These are phyloP conservation scores for Cremastobaeus sp. DNA, from an alignment of 2,888 invertebrate genomes.

Conservation along the genomic window DNA sequence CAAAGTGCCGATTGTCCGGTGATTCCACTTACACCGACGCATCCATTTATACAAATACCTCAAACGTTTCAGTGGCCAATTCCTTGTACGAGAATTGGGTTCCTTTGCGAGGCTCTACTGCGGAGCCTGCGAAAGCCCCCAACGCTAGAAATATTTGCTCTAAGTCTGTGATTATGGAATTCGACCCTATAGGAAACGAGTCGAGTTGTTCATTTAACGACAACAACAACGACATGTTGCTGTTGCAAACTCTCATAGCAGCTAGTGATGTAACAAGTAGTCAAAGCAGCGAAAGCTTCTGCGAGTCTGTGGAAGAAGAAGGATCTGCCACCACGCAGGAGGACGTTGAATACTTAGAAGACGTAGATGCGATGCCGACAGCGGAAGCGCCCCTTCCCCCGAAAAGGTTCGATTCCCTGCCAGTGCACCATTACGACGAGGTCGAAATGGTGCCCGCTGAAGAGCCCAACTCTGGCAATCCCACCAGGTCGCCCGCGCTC, in stretches of 20 bases:
- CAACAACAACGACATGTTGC: constrained; percentile 81
- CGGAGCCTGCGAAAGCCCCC: not conserved
- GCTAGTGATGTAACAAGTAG: constrained; percentile 85
- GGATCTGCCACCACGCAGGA: constrained; percentile 78
- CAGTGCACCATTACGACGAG: constrained; percentile 78
- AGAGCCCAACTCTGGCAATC: constrained; percentile 51
- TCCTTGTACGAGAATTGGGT: constrained; percentile 79
- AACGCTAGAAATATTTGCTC: constrained; percentile 39
- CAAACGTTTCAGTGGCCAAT: constrained; percentile 72
- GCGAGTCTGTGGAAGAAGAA: constrained; percentile 77
- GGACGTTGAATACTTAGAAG: constrained; percentile 69
- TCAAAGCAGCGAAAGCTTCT: constrained; percentile 71
- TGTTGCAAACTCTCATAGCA: constrained; percentile 84
- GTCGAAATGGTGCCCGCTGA: constrained; percentile 66
- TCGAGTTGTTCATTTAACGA: constrained; percentile 71
- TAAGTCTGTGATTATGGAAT: constrained; percentile 70
- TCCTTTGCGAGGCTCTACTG: constrained; percentile 51
- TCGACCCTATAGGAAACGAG: constrained; percentile 69
- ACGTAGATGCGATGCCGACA: constrained; percentile 9
- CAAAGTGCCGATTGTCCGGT: constrained; percentile 63
- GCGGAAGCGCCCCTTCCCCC: constrained; percentile 83
- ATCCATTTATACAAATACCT: too few relatives aligned
- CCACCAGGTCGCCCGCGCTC: constrained; percentile 70
- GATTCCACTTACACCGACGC: too few relatives aligned
- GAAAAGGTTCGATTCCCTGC: constrained; percentile 83